phyloP scores from a whole-genome alignment of 1,140 invertebrate genomes.

The Cyphomyrmex costatus region DNA sequence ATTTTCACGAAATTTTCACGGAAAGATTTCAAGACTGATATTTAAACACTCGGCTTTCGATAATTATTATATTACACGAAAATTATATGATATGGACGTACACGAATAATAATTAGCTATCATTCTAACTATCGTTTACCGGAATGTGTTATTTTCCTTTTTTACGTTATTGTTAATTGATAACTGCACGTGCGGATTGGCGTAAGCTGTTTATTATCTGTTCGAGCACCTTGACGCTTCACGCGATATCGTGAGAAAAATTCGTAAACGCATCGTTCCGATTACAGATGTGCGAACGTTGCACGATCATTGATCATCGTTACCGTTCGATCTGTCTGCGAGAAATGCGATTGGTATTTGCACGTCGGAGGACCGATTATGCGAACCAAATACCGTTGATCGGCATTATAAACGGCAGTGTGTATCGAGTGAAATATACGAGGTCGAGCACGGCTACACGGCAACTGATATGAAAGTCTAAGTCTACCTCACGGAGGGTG shows the following conservation, averaged over 20 bases:
- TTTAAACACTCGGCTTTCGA: background rate
- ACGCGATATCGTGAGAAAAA: background rate
- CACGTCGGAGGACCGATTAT: background rate
- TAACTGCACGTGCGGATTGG: background rate
- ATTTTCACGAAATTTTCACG: background rate
- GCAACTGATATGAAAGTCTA: constrained; percentile 71
- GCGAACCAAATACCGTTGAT: background rate
- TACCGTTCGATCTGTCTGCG: background rate
- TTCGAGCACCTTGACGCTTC: background rate
- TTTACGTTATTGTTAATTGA: background rate
- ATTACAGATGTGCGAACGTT: background rate
- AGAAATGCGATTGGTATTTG: constrained; percentile 37
- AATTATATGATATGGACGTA: background rate
- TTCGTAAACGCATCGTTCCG: background rate
- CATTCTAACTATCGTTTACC: background rate
- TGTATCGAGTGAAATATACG: constrained; percentile 24
- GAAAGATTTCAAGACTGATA: background rate
- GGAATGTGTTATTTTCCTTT: background rate
- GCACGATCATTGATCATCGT: constrained; percentile 23
- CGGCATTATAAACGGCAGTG: constrained; percentile 7
- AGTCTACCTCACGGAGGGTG: constrained; percentile 45
- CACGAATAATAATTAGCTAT: background rate
- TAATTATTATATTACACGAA: background rate
- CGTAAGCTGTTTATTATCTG: constrained; percentile 11
- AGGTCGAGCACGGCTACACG: constrained; percentile 51